Conservation (phyloP, 64 coral and sea anemone genomes). For the Actinia tenebrosa region DNA sequence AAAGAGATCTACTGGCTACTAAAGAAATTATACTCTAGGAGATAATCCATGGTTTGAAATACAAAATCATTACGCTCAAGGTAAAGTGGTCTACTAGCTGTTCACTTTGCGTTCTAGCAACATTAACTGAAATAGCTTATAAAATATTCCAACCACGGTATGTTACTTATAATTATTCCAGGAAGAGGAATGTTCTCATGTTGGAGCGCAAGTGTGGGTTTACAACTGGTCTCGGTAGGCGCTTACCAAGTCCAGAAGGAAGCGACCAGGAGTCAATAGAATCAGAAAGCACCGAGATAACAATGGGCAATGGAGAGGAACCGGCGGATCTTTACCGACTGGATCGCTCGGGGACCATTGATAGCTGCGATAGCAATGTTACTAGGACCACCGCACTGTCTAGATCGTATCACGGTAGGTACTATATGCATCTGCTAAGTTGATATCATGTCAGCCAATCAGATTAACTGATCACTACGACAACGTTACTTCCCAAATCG, state of each 20-base stretch:
- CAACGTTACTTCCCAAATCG: background rate
- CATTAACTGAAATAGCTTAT: too few species aligned
- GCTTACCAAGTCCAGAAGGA: conserved; percentile 71
- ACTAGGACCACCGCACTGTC: background rate
- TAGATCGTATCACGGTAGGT: background rate
- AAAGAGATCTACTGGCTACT: too few species aligned
- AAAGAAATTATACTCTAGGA: too few species aligned
- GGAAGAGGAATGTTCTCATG: conserved; percentile 49
- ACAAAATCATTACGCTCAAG: too few species aligned
- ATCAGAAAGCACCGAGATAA: background rate
- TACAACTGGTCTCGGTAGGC: conserved; percentile 55
- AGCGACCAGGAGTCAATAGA: conserved; percentile 56
- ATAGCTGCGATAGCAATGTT: conserved; percentile 12
- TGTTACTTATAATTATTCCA: background rate
- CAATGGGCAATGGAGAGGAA: conserved; percentile 38
- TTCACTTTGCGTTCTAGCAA: too few species aligned
- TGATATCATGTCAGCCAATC: too few species aligned
- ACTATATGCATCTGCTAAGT: background rate
- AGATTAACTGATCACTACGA: background rate
- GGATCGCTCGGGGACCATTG: conserved; percentile 53
- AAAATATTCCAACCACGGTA: too few species aligned
- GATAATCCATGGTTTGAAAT: too few species aligned
- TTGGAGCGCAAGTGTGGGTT: conserved; percentile 47
- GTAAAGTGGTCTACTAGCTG: too few species aligned
- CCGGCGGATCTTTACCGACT: conserved; percentile 79